Evolutionary conservation across 2,113 vertebrate genomes (phyloP), one percentile per base, ranked within the genome.

Genomic region (Thunnus maccoyii): DNA sequence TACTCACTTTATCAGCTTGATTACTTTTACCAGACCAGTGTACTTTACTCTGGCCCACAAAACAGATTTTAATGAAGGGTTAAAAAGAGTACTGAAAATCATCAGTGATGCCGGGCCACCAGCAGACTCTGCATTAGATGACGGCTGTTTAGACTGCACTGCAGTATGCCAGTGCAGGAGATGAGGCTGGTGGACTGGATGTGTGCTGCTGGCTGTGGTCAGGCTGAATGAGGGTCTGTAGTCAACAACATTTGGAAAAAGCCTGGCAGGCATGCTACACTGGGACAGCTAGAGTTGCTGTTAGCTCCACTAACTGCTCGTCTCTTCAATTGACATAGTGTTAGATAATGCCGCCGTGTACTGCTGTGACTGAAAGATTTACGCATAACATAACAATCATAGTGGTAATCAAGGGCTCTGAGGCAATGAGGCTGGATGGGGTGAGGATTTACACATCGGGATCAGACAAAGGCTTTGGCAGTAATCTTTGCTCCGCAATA

Each of bases 181-280:
- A 88, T 51, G 61, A 78, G 65, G 76, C 78, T 83, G 84, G 80
- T 83, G 84, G 71, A 74, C 41, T 72, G 84, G 58, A 72, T 78
- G 85, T 76, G 80, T 57, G 84, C 68, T 80, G 76, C 76, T 85
- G 82, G 78, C 80, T 47, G 50, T 67, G 71, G 91, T 73, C 70
- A 25, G 69, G 46, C 72, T 85, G 77, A 91, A 81, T 76, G 78
- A 64, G 50, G 60, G 74, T 65, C 83, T 85, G 73, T 82, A 66
- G 81, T 92, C 76, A 77, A 61, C 85, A 84, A 75, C 72, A 25
- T 90, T 90, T 0, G 91, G 90, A 92, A 93, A 93, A 93, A 92
- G 88, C 89, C 91, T 82, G 83, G 80, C 82, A 87, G 93, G 90
- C 93, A 93, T 61, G 72, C 64, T 75, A 36, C 67, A 52, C 70